A percentile compares a stretch with the other conserved stretches of the same genome.
Evolutionary conservation across 2,113 vertebrate species (phyloP).

Genomic region (Sturnira hondurensis): DNA sequence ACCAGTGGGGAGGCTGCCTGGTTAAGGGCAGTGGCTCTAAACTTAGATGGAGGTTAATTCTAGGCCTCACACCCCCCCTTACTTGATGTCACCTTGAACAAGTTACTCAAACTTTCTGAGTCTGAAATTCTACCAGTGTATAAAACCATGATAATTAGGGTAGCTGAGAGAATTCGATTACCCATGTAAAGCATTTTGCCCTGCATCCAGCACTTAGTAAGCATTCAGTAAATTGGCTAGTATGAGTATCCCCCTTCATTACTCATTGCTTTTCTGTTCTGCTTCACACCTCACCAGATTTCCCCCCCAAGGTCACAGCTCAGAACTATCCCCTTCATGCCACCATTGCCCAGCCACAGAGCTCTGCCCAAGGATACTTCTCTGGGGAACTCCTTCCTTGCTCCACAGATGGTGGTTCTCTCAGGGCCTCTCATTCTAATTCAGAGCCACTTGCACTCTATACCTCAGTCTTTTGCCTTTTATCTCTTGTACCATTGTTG

Average conservation of each 20-base stretch:
- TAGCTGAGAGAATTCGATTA: constrained; percentile 25
- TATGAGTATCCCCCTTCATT: background rate
- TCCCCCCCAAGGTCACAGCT: background rate
- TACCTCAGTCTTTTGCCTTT: background rate
- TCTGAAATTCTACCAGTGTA: background rate
- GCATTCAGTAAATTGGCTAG: constrained; percentile 4
- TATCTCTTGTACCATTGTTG: background rate
- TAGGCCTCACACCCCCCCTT: background rate
- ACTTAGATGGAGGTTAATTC: background rate
- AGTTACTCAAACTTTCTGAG: background rate
- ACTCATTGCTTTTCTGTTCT: background rate
- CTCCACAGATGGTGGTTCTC: background rate
- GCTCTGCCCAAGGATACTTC: background rate
- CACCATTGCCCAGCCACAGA: background rate
- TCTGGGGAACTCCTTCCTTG: background rate
- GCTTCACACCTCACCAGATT: background rate
- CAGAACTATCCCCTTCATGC: background rate
- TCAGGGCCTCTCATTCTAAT: background rate
- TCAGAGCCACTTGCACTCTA: background rate
- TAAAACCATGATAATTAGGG: background rate
- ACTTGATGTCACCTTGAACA: background rate
- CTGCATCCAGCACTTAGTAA: constrained; percentile 14
- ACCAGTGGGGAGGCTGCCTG: background rate
- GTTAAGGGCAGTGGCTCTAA: background rate
- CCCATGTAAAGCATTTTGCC: background rate